phyloP scores from a whole-genome alignment of 2,113 vertebrate genomes.

The Vidua chalybeata region DNA sequence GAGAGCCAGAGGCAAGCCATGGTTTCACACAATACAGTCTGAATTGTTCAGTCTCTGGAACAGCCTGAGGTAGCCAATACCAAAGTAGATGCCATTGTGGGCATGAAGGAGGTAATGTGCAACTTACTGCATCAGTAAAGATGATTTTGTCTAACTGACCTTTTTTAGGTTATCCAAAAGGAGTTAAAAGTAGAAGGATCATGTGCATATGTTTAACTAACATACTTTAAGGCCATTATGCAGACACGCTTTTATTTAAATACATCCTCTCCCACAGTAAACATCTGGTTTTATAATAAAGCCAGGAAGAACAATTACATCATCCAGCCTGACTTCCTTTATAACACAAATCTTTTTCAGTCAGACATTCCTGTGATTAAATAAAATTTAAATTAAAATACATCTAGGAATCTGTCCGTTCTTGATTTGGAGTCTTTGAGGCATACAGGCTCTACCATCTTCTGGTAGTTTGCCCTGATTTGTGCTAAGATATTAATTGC shows the following conservation, averaged over 20 bases:
- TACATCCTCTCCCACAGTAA: slow-evolving; percentile 1
- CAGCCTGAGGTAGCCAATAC: background rate
- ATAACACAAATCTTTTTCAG: background rate
- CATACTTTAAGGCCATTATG: background rate
- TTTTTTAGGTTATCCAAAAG: background rate
- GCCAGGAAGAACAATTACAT: slow-evolving; percentile 43
- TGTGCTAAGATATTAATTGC: background rate
- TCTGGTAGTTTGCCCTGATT: background rate
- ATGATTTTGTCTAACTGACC: background rate
- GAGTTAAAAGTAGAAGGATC: background rate
- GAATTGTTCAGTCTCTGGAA: background rate
- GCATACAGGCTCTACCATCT: background rate
- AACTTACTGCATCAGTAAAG: background rate
- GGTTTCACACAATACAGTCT: background rate
- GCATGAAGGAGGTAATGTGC: background rate
- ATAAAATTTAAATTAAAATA: slow-evolving; percentile 22
- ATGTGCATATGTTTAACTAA: background rate
- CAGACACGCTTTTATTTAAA: background rate
- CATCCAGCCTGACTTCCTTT: slow-evolving; percentile 22
- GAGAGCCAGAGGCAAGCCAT: background rate
- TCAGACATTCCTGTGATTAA: background rate
- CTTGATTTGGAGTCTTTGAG: background rate
- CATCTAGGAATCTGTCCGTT: background rate
- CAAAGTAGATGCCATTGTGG: background rate
- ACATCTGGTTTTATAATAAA: slow-evolving; percentile 29